These are phyloP conservation scores for Zingel zingel DNA, from an alignment of 2,113 vertebrate species.

Conservation along the genomic window DNA sequence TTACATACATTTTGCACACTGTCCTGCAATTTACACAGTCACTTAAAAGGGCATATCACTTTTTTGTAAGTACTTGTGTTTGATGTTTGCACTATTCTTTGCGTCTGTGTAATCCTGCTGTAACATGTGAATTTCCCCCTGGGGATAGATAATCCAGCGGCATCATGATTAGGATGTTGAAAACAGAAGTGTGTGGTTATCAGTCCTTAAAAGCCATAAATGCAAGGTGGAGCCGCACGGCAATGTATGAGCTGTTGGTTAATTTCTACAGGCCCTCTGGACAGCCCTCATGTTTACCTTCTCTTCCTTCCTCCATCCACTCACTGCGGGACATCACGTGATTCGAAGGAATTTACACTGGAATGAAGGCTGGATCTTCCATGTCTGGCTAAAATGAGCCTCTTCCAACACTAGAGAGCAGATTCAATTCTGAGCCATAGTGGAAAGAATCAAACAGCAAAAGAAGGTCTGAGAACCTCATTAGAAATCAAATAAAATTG, in stretches of 20 bases:
- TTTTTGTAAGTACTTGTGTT: neutral
- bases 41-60: neutral
- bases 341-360: slow-evolving; percentile 67
- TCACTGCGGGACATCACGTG: slow-evolving; percentile 37
- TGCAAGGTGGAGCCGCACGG: neutral
- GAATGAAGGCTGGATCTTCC: slow-evolving; percentile 68
- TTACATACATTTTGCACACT: no score
- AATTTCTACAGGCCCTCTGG: neutral
- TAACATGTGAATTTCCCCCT: neutral
- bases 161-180: neutral
- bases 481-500: slow-evolving; percentile 53
- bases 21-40: neutral
- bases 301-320: slow-evolving; percentile 10
- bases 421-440: slow-evolving; percentile 58
- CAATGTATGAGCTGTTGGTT: neutral
- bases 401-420: slow-evolving; percentile 64
- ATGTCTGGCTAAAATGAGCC: slow-evolving; percentile 58
- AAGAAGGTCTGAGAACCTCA: slow-evolving; percentile 51
- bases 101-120: neutral
- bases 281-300: slow-evolving; percentile 49
- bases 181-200: neutral
- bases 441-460: slow-evolving; percentile 69
- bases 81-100: neutral
- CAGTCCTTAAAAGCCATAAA: neutral
- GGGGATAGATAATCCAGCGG: neutral